Base-by-base conservation (phyloP, 2,888 invertebrate species). In the Nomada hirtipes region DNA sequence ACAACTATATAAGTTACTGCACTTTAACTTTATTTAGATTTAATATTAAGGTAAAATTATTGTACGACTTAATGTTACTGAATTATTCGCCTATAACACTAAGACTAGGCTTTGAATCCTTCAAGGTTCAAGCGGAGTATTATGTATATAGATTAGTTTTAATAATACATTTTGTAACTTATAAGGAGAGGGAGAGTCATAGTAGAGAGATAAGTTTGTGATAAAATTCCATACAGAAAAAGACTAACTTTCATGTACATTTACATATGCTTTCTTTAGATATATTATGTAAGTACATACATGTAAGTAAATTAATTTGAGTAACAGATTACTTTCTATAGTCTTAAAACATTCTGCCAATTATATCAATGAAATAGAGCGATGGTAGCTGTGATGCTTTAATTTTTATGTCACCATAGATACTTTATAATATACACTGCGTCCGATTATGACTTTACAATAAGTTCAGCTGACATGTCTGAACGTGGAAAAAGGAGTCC, bases 211-310 rank as follows among this genome's bases (percentile, higher is more conserved):
- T 69, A 42, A 47, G 50, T 60, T 50, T 60, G 52, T 23, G 55
- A 72, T 61, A 50, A 73, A 47, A 55, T 79, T 82, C 69, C 71
- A 53, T 72, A 60, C 63, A 70, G 69, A 74, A 83, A 44, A 75
- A 42, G 68, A 73, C 55, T 78, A 57, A 63, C 36, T 64, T 71
- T 60, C 67, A 83, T 67, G 67, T 79, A 87, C 72, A 76, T 79
- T 67, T 81, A 68, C 75, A 65, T 47, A 57, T 29, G n/a, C 53
- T 44, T 15, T 23, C 26, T 67, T 84, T 75, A 73, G 61, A 69
- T 70, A 47, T 55, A 47, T 82, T 73, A 78, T 65, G 47, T 84
- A 87, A 82, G 84, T 83, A 87, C 87, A 81, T 74, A 86, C 50
- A 73, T 53, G 73, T 85, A 85, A 85, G 81, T 86, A 71, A 83